These are phyloP conservation scores for Scomber scombrus DNA, from an alignment of 2,113 vertebrate genomes.

Conservation along the genomic window DNA sequence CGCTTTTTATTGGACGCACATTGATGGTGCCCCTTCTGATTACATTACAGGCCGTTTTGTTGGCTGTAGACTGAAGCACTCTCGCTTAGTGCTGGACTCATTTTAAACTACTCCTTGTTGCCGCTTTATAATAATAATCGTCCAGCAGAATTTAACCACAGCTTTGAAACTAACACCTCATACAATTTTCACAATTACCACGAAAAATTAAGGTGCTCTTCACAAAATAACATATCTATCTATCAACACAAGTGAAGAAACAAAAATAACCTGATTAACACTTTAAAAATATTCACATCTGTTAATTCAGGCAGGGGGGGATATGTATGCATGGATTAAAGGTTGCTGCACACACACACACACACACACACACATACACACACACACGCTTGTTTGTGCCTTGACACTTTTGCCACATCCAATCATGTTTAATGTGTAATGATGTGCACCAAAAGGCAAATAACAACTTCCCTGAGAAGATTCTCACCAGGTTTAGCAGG, in stretches of 20 bases:
- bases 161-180: constrained; percentile 1
- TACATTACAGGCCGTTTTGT: no score
- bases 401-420: not conserved
- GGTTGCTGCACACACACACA: not conserved
- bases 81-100: no score
- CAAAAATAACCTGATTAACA: not conserved
- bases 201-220: no score
- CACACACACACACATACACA: no score
- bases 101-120: not conserved
- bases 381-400: not conserved
- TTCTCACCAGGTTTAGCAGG: not conserved
- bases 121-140: not conserved
- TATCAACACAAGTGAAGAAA: not conserved
- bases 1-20: no score
- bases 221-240: no score
- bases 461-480: not conserved
- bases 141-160: not conserved
- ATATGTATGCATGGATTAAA: not conserved
- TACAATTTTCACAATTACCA: no score
- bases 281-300: not conserved
- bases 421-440: not conserved
- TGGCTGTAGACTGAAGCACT: no score
- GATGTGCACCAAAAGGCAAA: not conserved
- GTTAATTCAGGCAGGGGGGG: not conserved
- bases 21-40: no score